Base-by-base conservation (phyloP, 2,113 vertebrate genomes). In the Tautogolabrus adspersus region DNA sequence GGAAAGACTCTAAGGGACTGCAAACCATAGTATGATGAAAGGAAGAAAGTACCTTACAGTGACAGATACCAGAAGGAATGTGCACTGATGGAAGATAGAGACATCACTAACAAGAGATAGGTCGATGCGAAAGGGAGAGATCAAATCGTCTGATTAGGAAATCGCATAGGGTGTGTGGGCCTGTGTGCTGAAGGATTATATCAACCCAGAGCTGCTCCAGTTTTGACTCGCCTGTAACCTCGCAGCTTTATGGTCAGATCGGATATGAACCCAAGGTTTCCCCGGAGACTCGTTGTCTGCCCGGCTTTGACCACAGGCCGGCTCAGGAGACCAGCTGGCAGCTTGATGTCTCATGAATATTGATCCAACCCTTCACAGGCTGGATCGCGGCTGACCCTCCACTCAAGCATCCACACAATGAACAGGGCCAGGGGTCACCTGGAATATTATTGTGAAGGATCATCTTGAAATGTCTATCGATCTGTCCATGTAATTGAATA, bases 311-410 rank as follows among this genome's bases (percentile, higher is more conserved):
- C 54, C 79, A 57, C 12, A 49, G 60, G 67, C 65, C 62, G 44
- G 63, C 75, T 82, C 70, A 64, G 37, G 82, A 86, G 82, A 86
- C 72, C 49, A n/a, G 55, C 63, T 42, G 67, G 59, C 77, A 68
- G 62, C 55, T 49, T 61, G 26, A 5, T 40, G 56, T 64, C 75
- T 91, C 73, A 78, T 86, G 82, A 81, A 87, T 89, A 92, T 88
- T 86, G 84, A 91, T 89, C 75, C 1, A 10, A 15, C 63, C 42
- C 55, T 40, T 56, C 49, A 58, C 66, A 51, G 34, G n/a, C 38
- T 21, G 22, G 15, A 60, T 77, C 80, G 55, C 30, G 7, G 15
- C 23, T 56, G 56, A 67, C 73, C 65, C 62, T 81, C 61, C 8
- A 13, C 5, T 63, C 16, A 49, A 49, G 18, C 15, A 16, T 49